Evolutionary conservation across 2,888 invertebrate genomes (phyloP).

Genomic region (Drosophila ezoana): DNA sequence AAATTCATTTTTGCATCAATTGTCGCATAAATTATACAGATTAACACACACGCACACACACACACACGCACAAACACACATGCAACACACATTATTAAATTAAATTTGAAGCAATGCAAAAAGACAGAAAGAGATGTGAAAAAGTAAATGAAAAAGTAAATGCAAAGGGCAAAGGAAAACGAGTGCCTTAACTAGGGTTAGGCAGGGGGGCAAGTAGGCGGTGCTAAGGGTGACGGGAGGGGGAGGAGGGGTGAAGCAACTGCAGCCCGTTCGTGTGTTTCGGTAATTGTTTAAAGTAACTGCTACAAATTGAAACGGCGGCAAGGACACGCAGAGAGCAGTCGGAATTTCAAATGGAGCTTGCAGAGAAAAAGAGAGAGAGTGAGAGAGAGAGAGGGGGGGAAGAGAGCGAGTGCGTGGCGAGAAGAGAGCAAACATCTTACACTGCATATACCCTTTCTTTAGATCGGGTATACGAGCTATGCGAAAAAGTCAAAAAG

Average conservation of each 20-base stretch:
- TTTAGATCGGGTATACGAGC: neutral
- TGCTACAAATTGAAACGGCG: slow-evolving; percentile 41
- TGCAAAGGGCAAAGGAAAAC: neutral
- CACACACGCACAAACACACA: neutral
- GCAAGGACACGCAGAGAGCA: slow-evolving; percentile 17
- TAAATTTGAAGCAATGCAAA: slow-evolving; percentile 39
- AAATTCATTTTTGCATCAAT: slow-evolving; percentile 73
- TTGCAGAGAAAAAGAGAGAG: neutral
- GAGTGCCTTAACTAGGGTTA: neutral
- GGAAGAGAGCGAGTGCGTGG: neutral
- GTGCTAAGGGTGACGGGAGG: neutral
- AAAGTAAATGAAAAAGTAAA: slow-evolving; percentile 8
- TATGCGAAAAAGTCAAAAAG: too few species aligned
- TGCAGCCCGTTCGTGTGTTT: slow-evolving; percentile 55
- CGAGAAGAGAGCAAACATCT: slow-evolving; percentile 22
- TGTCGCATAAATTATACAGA: slow-evolving; percentile 78
- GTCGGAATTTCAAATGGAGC: slow-evolving; percentile 13
- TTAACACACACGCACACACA: slow-evolving; percentile 49
- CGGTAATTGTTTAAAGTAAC: slow-evolving; percentile 72
- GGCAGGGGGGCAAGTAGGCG: slow-evolving; percentile 2
- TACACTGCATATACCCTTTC: neutral
- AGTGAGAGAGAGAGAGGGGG: neutral
- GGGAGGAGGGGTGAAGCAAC: neutral
- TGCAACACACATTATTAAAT: slow-evolving; percentile 44
- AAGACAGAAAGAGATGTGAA: neutral